A percentile compares a stretch with the other conserved stretches of the same genome.
These are phyloP conservation scores for Idaea dimidiata DNA, from an alignment of 2,888 invertebrate species.

Conservation along the genomic window DNA sequence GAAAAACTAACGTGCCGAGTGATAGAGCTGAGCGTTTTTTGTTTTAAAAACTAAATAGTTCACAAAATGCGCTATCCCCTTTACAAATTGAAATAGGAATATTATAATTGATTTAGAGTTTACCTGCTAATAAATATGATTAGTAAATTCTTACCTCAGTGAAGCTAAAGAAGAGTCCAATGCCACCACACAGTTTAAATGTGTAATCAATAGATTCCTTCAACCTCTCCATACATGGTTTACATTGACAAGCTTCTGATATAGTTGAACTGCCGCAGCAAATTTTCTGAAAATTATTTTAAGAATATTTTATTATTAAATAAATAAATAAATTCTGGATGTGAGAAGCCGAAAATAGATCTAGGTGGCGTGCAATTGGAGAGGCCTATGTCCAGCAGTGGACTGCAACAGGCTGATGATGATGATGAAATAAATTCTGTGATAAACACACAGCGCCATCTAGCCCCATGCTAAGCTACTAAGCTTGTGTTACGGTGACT, in stretches of 20 bases:
- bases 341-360: background rate
- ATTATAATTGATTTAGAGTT: background rate
- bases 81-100: background rate
- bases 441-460: no score
- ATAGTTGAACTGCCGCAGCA: slow-evolving; percentile 72
- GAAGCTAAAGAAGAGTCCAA: slow-evolving; percentile 97
- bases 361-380: no score
- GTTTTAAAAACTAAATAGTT: background rate
- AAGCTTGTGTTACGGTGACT: no score
- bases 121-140: background rate
- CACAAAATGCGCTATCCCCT: background rate
- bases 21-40: background rate
- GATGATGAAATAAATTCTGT: no score
- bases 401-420: no score
- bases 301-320: background rate
- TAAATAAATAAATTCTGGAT: background rate
- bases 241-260: slow-evolving; percentile 81
- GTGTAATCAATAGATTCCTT: slow-evolving; percentile 91
- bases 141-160: slow-evolving; percentile 88
- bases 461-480: no score
- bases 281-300: slow-evolving; percentile 60
- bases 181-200: slow-evolving; percentile 94
- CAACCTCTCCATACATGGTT: slow-evolving; percentile 86
- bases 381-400: no score
- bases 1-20: slow-evolving; percentile 14